phyloP scores from a whole-genome alignment of 2,797 vertebrate species.

The Melanotaenia pygmaea region DNA sequence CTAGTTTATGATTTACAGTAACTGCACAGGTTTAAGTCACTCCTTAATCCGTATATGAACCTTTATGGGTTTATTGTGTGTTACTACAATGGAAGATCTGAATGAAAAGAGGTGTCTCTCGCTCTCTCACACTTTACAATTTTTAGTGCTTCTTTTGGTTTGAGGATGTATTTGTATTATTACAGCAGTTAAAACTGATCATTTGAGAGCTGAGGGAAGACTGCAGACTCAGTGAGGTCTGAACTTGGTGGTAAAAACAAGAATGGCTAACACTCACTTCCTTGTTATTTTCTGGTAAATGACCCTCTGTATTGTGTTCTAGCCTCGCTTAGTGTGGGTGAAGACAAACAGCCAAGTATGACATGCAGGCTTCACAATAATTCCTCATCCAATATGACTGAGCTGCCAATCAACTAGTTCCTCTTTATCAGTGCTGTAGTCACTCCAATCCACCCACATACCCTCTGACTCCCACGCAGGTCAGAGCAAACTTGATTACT shows the following conservation, averaged over 20 bases:
- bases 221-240: slow-evolving; percentile 31
- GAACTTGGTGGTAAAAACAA: slow-evolving; percentile 38
- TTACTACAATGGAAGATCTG: slow-evolving; percentile 6
- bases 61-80: slow-evolving; percentile 17
- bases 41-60: slow-evolving; percentile 38
- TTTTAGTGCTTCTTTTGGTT: slow-evolving; percentile 15
- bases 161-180: slow-evolving; percentile 23
- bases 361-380: slow-evolving; percentile 56
- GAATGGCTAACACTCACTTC: slow-evolving; percentile 32
- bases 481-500: slow-evolving; percentile 56
- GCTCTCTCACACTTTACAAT: neutral
- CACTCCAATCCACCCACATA: slow-evolving; percentile 50
- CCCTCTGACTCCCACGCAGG: slow-evolving; percentile 62
- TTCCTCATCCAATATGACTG: slow-evolving; percentile 24
- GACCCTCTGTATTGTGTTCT: slow-evolving; percentile 43
- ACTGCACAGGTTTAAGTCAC: slow-evolving; percentile 26
- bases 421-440: slow-evolving; percentile 44
- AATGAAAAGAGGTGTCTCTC: slow-evolving; percentile 4
- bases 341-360: slow-evolving; percentile 60
- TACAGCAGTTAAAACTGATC: slow-evolving; percentile 24
- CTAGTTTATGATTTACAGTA: slow-evolving; percentile 47
- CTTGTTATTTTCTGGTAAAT: slow-evolving; percentile 50
- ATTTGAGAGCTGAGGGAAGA: slow-evolving; percentile 15
- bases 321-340: slow-evolving; percentile 35
- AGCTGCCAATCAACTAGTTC: slow-evolving; percentile 44